A percentile compares a stretch with the other conserved stretches of the same genome.
phyloP scores from a whole-genome alignment of 1,140 invertebrate genomes.

The Acromyrmex echinatior region DNA sequence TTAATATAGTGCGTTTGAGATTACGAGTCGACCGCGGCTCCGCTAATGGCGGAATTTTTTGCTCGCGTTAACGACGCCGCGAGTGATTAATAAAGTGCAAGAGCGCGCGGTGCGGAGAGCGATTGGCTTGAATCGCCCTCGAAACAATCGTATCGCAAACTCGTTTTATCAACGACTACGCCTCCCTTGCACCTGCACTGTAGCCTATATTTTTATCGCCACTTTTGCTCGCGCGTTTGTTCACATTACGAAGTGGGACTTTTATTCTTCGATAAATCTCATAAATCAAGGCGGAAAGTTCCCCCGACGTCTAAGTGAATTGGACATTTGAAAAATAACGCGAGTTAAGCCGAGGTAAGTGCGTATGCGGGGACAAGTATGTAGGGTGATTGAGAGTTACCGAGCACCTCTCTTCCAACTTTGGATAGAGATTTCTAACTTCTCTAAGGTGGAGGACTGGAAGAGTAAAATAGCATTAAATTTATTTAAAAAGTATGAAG shows the following conservation, averaged over 20 bases:
- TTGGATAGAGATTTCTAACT: slow-evolving; percentile 46
- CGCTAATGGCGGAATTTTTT: slow-evolving; percentile 51
- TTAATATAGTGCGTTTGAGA: slow-evolving; percentile 54
- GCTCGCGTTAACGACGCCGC: neutral
- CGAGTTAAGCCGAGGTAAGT: slow-evolving; percentile 30
- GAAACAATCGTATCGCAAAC: slow-evolving; percentile 63
- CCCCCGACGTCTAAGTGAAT: slow-evolving; percentile 10
- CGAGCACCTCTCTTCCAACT: slow-evolving; percentile 39
- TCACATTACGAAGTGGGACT: slow-evolving; percentile 26
- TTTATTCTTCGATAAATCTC: slow-evolving; percentile 41
- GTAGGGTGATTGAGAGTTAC: slow-evolving; percentile 55
- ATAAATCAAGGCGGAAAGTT: slow-evolving; percentile 36
- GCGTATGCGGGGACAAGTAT: slow-evolving; percentile 21
- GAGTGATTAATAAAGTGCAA: slow-evolving; percentile 48
- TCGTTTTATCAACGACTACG: slow-evolving; percentile 53
- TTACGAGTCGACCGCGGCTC: neutral
- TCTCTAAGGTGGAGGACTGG: slow-evolving; percentile 14
- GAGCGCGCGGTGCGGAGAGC: slow-evolving; percentile 28
- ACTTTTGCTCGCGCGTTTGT: slow-evolving; percentile 32
- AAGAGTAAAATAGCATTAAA: slow-evolving; percentile 50
- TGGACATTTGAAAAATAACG: slow-evolving; percentile 49
- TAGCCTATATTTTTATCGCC: slow-evolving; percentile 57
- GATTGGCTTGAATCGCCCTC: slow-evolving; percentile 39
- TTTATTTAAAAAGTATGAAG: slow-evolving; percentile 58
- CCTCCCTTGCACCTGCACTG: slow-evolving; percentile 6